phyloP scores from a whole-genome alignment of 2,113 vertebrate species.

The Triplophysa siluroides region DNA sequence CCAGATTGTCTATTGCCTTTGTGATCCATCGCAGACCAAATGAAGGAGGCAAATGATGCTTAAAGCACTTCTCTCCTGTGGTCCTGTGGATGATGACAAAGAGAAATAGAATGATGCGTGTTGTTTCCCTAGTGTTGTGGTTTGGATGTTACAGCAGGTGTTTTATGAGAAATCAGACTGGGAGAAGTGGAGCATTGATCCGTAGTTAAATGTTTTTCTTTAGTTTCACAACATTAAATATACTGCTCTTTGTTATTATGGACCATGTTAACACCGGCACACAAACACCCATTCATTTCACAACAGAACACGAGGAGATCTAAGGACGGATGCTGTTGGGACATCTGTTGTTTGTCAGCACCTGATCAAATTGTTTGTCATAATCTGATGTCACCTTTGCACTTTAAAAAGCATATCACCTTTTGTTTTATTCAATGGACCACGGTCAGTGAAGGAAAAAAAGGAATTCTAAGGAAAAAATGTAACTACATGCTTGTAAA shows the following conservation, averaged over 20 bases:
- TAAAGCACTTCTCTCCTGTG: constrained; percentile 50
- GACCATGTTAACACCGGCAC: constrained; percentile 13
- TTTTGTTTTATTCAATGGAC: neutral
- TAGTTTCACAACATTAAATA: constrained; percentile 38
- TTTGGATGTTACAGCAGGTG: constrained; percentile 23
- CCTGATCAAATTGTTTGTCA: neutral
- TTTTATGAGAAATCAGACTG: constrained; percentile 37
- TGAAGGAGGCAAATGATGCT: constrained; percentile 50
- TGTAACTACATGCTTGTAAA: too few relatives aligned
- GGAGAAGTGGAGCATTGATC: constrained; percentile 40
- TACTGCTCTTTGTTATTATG: constrained; percentile 21
- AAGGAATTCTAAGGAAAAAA: too few relatives aligned
- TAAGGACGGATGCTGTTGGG: neutral
- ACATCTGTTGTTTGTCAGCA: constrained; percentile 4
- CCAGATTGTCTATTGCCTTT: constrained; percentile 48
- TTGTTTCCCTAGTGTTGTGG: neutral
- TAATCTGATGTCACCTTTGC: constrained; percentile 6
- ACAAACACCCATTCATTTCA: constrained; percentile 4
- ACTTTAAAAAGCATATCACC: neutral
- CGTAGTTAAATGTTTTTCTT: constrained; percentile 6
- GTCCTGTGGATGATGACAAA: constrained; percentile 30
- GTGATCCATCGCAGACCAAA: constrained; percentile 42
- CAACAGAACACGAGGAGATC: neutral
- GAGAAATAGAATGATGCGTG: constrained; percentile 4
- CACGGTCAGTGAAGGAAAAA: too few relatives aligned